These are phyloP conservation scores for Mesocentrotus franciscanus DNA, from an alignment of 53 echinoderm and acorn worm species.

Conservation along the genomic window DNA sequence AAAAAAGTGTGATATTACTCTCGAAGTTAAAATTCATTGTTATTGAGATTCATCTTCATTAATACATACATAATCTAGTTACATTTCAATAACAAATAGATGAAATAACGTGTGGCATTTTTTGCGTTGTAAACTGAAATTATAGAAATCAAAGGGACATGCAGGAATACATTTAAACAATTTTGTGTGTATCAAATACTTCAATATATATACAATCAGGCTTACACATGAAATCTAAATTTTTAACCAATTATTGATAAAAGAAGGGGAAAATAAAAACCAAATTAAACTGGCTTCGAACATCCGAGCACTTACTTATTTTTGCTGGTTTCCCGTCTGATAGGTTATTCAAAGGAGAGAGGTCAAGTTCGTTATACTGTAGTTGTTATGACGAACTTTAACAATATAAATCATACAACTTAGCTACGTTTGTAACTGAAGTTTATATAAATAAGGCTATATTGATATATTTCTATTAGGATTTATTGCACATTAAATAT, in stretches of 20 bases:
- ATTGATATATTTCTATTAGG: background rate
- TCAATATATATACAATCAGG: background rate
- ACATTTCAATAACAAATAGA: background rate
- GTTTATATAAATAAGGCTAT: background rate
- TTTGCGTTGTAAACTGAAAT: background rate
- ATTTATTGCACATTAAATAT: background rate
- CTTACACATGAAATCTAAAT: background rate
- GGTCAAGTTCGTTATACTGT: background rate
- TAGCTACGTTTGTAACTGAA: background rate
- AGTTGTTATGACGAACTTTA: background rate
- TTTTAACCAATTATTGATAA: background rate
- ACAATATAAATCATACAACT: background rate
- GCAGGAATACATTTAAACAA: constrained; percentile 18
- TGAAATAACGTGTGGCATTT: background rate
- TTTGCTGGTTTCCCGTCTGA: constrained; percentile 58
- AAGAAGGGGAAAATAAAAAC: background rate
- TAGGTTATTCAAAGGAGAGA: background rate
- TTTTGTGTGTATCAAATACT: background rate
- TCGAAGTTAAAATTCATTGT: no score
- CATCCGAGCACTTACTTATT: constrained; percentile 49
- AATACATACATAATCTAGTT: background rate
- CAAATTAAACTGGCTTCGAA: background rate
- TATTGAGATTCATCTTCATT: background rate
- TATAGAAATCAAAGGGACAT: background rate
- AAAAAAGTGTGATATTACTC: no score